Base-by-base conservation (phyloP, 2,113 vertebrate genomes). In the Cyprinus carpio region DNA sequence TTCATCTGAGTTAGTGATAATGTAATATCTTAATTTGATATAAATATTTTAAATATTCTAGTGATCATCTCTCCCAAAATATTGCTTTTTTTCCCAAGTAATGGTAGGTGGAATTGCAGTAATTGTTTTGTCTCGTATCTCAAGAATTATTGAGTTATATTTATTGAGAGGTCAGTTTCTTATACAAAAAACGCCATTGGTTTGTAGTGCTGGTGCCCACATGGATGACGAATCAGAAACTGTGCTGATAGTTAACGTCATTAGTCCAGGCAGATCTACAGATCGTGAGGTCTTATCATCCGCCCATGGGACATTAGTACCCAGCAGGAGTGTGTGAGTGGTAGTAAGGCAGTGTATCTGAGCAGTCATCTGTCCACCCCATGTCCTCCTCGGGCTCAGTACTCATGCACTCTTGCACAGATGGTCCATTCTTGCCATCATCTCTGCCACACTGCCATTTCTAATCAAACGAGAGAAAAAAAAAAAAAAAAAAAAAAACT, bases 381-480 rank as follows among this genome's bases (percentile, higher is more conserved):
- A 75, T 31, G 25, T 27, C 34, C 23, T 64, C 12, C 11, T 37
- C 23, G 1, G 34, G 20, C 71, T 74, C 34, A 74, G 71, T 25
- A 15, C 46, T 76, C 2, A 3, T 46, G 40, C 37, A 85, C 58
- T 31, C 51, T 31, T 15, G 11, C 86, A 81, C 81, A 82, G 69
- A 87, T 77, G 81, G 83, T 87, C 71, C 49, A 64, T 87, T 85
- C 15, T 43, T 46, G 58, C 20, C 34, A n/a, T 78, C 75, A 40
- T 56, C 25, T 72, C 65, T 29, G 40, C 83, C 34, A 25, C 46
- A 29, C 25, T 81, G 75, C 81, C 25, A 65, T 60, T 80, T 56
- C 67, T 74, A 27, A 74, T 81, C 51, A 75, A 86, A 71, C 34
- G 25, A 49, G 81, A 16, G n/a, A n/a, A n/a, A n/a, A n/a, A n/a